Evolutionary conservation across 2,888 invertebrate genomes (phyloP).

Genomic region (Brachyopa scutellaris): DNA sequence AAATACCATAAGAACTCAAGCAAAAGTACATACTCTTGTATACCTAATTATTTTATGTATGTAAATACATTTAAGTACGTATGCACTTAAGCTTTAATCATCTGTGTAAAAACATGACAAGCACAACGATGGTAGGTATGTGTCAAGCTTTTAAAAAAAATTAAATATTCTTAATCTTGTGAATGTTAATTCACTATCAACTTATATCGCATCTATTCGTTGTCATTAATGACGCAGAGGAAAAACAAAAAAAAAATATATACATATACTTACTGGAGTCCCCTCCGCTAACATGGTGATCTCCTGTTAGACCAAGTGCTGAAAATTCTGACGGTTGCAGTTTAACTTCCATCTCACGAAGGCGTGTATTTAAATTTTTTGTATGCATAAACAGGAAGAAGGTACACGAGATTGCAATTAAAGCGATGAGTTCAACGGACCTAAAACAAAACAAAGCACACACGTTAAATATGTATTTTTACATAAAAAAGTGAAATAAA

Average conservation of each 20-base stretch:
- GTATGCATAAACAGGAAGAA: slow-evolving; percentile 93
- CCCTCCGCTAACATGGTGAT: slow-evolving; percentile 79
- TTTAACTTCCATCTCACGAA: slow-evolving; percentile 90
- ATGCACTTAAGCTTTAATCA: background rate
- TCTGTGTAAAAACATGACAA: background rate
- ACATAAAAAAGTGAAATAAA: background rate
- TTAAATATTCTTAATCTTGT: slow-evolving; percentile 22
- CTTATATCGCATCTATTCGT: slow-evolving; percentile 26
- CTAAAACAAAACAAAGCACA: slow-evolving; percentile 83
- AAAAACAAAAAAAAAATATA: background rate
- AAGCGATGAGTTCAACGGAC: slow-evolving; percentile 91
- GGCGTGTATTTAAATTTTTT: slow-evolving; percentile 89
- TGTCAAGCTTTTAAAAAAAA: slow-evolving; percentile 17
- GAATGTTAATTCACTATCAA: slow-evolving; percentile 43
- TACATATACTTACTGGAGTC: slow-evolving; percentile 79
- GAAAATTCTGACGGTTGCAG: slow-evolving; percentile 86
- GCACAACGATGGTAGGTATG: background rate
- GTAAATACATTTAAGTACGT: background rate
- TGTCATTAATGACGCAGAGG: slow-evolving; percentile 38
- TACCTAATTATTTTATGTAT: no score
- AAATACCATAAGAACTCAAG: background rate
- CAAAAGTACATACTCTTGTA: background rate
- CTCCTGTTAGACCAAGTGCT: slow-evolving; percentile 80
- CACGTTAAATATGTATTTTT: background rate
- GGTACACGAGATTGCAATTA: slow-evolving; percentile 91